These are phyloP conservation scores for Drosophila obscura DNA, from an alignment of 1,140 invertebrate species.

Conservation along the genomic window DNA sequence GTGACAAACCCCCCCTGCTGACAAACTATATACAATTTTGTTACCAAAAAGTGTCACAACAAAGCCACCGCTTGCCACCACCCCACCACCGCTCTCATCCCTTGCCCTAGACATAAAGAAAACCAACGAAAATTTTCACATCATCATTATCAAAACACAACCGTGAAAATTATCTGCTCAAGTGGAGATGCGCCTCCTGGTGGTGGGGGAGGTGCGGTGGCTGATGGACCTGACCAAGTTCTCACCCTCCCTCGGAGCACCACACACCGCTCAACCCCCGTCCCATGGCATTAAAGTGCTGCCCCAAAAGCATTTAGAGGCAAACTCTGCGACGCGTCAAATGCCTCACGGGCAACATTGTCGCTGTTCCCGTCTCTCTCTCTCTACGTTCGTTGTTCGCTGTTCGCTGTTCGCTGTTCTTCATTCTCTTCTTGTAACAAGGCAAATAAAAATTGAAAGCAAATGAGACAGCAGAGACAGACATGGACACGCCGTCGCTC, in stretches of 20 bases:
- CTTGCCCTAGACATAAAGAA: slow-evolving; percentile 18
- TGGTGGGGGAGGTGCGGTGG: not conserved
- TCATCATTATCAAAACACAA: slow-evolving; percentile 77
- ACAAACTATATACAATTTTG: slow-evolving; percentile 53
- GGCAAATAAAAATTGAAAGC: slow-evolving; percentile 81
- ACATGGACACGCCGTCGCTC: slow-evolving; percentile 58
- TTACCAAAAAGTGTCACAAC: slow-evolving; percentile 36
- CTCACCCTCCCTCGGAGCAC: slow-evolving; percentile 48
- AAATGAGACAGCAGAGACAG: slow-evolving; percentile 77
- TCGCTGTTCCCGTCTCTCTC: slow-evolving; percentile 29
- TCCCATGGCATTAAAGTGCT: slow-evolving; percentile 27
- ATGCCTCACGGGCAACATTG: slow-evolving; percentile 78
- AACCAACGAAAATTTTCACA: slow-evolving; percentile 70
- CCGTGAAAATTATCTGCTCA: slow-evolving; percentile 79
- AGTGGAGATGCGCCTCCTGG: slow-evolving; percentile 46
- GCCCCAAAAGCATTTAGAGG: slow-evolving; percentile 61
- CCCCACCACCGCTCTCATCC: not conserved
- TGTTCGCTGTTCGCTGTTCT: slow-evolving; percentile 10
- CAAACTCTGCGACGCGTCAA: slow-evolving; percentile 71
- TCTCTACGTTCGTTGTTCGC: not conserved
- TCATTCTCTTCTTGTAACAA: slow-evolving; percentile 63
- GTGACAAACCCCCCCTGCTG: not conserved
- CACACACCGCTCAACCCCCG: slow-evolving; percentile 12
- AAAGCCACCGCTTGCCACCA: slow-evolving; percentile 33
- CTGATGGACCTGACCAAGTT: slow-evolving; percentile 48